Base-by-base conservation (phyloP, 2,113 vertebrate species). In the Zingel zingel region DNA sequence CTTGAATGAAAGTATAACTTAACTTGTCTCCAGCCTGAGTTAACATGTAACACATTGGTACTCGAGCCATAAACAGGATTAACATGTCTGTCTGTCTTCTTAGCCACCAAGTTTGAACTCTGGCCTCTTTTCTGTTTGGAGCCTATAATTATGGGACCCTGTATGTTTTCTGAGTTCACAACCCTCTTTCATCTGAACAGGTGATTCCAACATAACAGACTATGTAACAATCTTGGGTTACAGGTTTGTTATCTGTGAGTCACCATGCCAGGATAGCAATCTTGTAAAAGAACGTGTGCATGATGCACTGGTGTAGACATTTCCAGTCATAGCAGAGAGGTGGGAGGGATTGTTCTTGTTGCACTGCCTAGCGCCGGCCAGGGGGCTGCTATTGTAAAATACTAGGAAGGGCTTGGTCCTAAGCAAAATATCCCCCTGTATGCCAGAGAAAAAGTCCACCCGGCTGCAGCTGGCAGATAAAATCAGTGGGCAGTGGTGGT, bases 331-430 rank as follows among this genome's bases (percentile, higher is more conserved):
- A 81, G 81, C 69, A 73, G 58, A 81, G 71, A 74, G 48, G 63
- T 74, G 64, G 79, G 64, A 87, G 83, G 81, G 85, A 87, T 83
- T 83, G 77, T 92, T 84, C 59, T 89, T 73, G 74, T 72, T 79
- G 77, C 77, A 61, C 75, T 83, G 74, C 65, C 67, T 70, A 64
- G 88, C n/a, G 21, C 79, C 48, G 39, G 85, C 58, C 79, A 66
- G 87, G 84, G 76, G 90, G 78, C 79, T 64, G 88, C 96, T 88
- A 91, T 94, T 96, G 94, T 96, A 96, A 96, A 94, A 95, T 97
- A 89, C 84, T 90, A 97, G 97, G 97, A 98, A 98, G 97, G 97
- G 97, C 93, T 97, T 96, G 98, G 97, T 93, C 96, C 91, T 89
- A 81, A 94, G 91, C 93, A 93, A 94, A 96, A 96, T 97, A 95